Percentiles rank a stretch among this genome's conserved stretches.
These are phyloP conservation scores for Chydorus sphaericus DNA, from an alignment of 2,888 invertebrate genomes.

Conservation along the genomic window DNA sequence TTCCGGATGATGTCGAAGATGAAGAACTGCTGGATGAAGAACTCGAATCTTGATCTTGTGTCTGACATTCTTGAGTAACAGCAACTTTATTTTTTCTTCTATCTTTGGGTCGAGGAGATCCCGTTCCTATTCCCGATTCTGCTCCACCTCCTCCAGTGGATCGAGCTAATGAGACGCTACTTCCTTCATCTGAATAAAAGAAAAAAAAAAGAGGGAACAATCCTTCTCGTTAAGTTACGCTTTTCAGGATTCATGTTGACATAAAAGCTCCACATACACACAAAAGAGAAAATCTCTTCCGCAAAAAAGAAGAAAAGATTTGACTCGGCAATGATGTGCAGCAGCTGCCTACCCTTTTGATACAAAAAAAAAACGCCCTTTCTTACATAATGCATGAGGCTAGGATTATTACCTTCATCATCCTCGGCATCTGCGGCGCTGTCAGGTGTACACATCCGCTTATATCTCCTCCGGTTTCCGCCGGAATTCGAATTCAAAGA, in stretches of 20 bases:
- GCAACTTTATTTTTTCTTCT: neutral
- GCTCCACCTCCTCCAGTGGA: constrained; percentile 2
- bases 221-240: too few species aligned
- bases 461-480: neutral
- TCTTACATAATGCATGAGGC: too few species aligned
- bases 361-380: too few species aligned
- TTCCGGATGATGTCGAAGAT: neutral
- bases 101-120: constrained; percentile 12
- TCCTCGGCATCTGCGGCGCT: constrained; percentile 7
- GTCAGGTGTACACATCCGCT: constrained; percentile 5
- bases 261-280: too few species aligned
- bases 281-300: too few species aligned
- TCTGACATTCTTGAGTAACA: neutral
- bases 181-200: neutral
- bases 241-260: neutral
- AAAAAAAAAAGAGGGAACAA: too few species aligned
- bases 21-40: neutral
- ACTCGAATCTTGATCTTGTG: neutral
- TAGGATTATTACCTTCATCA: neutral
- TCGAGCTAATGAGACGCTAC: neutral
- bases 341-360: too few species aligned
- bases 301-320: too few species aligned
- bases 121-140: constrained; percentile 14
- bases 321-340: too few species aligned
- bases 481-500: too few species aligned